phyloP scores from a whole-genome alignment of 2,113 vertebrate species.

The Strix aluco region DNA sequence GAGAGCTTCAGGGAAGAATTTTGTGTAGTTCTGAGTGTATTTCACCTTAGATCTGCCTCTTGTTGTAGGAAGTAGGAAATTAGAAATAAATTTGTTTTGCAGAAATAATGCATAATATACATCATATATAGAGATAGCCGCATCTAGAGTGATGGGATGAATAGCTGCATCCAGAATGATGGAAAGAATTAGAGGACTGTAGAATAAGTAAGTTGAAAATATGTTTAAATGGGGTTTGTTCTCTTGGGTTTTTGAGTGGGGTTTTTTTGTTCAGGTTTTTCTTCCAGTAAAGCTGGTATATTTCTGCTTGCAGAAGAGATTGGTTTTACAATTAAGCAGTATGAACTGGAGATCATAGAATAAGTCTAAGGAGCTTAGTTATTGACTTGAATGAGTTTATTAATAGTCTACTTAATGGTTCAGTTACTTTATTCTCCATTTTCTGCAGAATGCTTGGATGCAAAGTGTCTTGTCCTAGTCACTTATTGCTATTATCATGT shows the following conservation, averaged over 20 bases:
- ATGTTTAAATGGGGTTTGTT: background rate
- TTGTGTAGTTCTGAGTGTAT: fast-evolving
- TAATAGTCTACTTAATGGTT: constrained; percentile 12
- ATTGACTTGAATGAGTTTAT: constrained; percentile 45
- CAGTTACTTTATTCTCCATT: background rate
- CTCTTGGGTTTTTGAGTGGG: background rate
- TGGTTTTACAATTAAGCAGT: constrained; percentile 3
- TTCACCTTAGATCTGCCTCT: background rate
- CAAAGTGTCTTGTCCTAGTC: background rate
- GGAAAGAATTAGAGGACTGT: background rate
- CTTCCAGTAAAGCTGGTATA: background rate
- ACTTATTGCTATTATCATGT: background rate
- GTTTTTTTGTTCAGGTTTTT: background rate
- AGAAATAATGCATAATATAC: background rate
- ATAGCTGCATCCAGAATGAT: background rate
- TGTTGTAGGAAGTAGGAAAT: background rate
- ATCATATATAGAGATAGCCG: background rate
- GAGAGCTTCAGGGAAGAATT: background rate
- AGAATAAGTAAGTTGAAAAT: background rate
- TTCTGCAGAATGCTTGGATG: background rate
- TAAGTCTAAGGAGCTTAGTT: constrained; percentile 39
- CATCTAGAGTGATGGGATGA: background rate
- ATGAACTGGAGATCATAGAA: background rate
- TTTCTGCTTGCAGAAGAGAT: background rate
- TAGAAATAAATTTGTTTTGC: background rate